Base-by-base conservation (phyloP, 2,797 vertebrate genomes). In the Coccyzus lansbergi region DNA sequence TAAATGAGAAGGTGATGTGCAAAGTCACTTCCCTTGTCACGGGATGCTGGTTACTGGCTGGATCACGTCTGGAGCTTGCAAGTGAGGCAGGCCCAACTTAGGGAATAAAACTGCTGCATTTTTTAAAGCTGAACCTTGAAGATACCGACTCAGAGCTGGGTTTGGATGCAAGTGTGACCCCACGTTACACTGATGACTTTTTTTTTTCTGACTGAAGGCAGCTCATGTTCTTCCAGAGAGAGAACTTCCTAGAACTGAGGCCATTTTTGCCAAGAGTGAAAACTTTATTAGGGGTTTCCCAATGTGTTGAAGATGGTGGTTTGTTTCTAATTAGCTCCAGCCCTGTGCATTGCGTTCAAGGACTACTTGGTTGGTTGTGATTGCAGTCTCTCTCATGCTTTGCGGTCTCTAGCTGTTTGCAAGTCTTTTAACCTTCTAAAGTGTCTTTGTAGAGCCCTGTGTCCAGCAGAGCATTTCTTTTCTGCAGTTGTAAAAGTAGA, bases 151-250 rank as follows among this genome's bases (percentile, higher is more conserved):
- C 26, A 25, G 15, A 70, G 26, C 4, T 58, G 53, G 18, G 52
- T 60, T 42, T 15, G 60, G 59, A 64, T 7, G 21, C 2, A 7
- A 34, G 21, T 2, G 15, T 55, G 14, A 76, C 48, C 40, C 34
- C 18, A 8, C 0, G 0, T 15, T 25, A 31, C 7, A 4, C 3
- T 1, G 5, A 24, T 34, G 38, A n/a, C n/a, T 38, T 4, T 81
- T 40, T 6, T 44, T 46, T 36, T 33, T 68, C 33, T 33, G 70
- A 38, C 18, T 46, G 4, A 1, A 20, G 13, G 49, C 48, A 59
- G 53, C 33, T 52, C 24, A 1, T 6, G 21, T 5, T 70, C 13
- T 65, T 64, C 5, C 26, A 17, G 12, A 71, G 10, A 49, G 25
- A 21, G 6, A 0, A 5, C 9, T 83, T 56, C 49, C 52, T 74